phyloP scores from a whole-genome alignment of 2,888 invertebrate species.

The Aphidoletes aphidimyza region DNA sequence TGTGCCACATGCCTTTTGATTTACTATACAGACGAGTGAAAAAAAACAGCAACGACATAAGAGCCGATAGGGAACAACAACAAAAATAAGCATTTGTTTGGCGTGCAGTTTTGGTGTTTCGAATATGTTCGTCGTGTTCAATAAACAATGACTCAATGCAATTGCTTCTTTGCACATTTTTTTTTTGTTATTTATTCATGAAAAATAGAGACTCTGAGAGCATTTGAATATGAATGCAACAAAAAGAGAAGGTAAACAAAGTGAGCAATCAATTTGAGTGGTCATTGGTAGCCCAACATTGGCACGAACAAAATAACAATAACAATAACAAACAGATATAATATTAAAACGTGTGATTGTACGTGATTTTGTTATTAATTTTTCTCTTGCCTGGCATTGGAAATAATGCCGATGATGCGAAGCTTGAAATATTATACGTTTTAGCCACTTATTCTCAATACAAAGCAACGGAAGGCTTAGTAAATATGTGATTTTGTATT shows the following conservation, averaged over 20 bases:
- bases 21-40: not conserved
- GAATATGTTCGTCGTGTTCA: not conserved
- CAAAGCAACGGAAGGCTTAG: too few relatives aligned
- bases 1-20: not conserved
- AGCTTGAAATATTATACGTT: too few relatives aligned
- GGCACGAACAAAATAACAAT: not conserved
- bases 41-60: not conserved
- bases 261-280: constrained; percentile 17
- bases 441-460: too few relatives aligned
- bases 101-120: constrained; percentile 1
- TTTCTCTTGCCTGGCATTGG: constrained; percentile 26
- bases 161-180: not conserved
- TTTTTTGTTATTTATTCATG: not conserved
- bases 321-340: too few relatives aligned
- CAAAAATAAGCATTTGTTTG: constrained; percentile 2
- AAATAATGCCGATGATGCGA: not conserved
- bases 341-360: too few relatives aligned
- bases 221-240: constrained; percentile 1
- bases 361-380: constrained; percentile 52
- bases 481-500: constrained; percentile 8
- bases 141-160: constrained; percentile 49
- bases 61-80: too few relatives aligned
- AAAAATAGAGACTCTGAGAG: not conserved
- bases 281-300: constrained; percentile 24
- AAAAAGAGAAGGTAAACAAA: constrained; percentile 5